phyloP scores from a whole-genome alignment of 2,113 vertebrate genomes.

The Varanus komodoensis region DNA sequence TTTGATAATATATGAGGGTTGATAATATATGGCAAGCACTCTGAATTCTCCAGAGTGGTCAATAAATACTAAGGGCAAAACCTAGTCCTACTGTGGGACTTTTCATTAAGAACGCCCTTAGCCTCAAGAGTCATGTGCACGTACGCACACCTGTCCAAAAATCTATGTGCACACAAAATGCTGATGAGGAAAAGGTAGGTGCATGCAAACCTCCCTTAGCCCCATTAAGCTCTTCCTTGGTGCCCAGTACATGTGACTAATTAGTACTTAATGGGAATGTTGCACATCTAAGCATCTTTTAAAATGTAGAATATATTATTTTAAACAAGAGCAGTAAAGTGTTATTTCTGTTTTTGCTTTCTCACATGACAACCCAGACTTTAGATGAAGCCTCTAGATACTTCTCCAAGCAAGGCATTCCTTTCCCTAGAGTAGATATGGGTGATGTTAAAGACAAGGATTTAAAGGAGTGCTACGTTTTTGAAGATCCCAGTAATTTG shows the following conservation, averaged over 20 bases:
- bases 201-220: background rate
- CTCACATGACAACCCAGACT: constrained; percentile 50
- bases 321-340: background rate
- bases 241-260: background rate
- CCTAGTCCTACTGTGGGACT: background rate
- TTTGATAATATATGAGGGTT: background rate
- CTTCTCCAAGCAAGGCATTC: constrained; percentile 75
- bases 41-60: background rate
- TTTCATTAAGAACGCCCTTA: background rate
- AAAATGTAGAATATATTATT: background rate
- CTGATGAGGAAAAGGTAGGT: background rate
- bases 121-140: no score
- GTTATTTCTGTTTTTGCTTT: constrained; percentile 24
- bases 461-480: constrained; percentile 74
- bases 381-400: constrained; percentile 78
- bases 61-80: background rate
- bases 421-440: constrained; percentile 77
- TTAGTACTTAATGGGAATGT: background rate
- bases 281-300: background rate
- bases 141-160: no score
- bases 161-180: background rate
- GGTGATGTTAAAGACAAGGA: constrained; percentile 53
- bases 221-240: background rate
- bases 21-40: background rate
- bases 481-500: constrained; percentile 71